Percentiles rank a stretch among this genome's conserved stretches.
phyloP scores from a whole-genome alignment of 2,888 invertebrate species.

The Latheticus oryzae region DNA sequence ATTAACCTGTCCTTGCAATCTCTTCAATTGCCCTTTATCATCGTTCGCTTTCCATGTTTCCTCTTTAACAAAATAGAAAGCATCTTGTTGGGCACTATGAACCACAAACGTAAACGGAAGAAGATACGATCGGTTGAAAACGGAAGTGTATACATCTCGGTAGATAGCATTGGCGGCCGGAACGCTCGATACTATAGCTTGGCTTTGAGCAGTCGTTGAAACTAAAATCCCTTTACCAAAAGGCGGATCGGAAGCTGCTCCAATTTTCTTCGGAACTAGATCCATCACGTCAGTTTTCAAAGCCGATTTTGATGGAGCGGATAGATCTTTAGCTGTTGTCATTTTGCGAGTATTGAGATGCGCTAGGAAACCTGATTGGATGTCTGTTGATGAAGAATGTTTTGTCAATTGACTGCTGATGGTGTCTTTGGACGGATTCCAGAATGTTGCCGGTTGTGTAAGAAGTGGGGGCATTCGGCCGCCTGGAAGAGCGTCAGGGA shows the following conservation, averaged over 20 bases:
- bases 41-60: constrained; percentile 90
- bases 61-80: constrained; percentile 93
- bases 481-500: constrained; percentile 76
- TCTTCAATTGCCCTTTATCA: constrained; percentile 88
- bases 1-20: constrained; percentile 90
- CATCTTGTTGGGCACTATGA: constrained; percentile 89
- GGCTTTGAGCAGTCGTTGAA: constrained; percentile 81
- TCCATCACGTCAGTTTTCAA: constrained; percentile 83
- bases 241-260: constrained; percentile 87
- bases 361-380: constrained; percentile 86
- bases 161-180: constrained; percentile 92
- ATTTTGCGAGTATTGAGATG: constrained; percentile 83
- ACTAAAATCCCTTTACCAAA: constrained; percentile 90
- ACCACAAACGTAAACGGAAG: constrained; percentile 89
- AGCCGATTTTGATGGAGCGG: constrained; percentile 83
- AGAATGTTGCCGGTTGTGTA: constrained; percentile 70
- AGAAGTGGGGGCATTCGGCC: constrained; percentile 76
- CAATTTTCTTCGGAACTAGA: constrained; percentile 79
- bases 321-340: constrained; percentile 80
- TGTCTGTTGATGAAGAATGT: constrained; percentile 71
- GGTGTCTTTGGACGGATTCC: constrained; percentile 66
- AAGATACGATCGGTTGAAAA: constrained; percentile 89
- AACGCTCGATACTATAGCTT: constrained; percentile 86
- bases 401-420: constrained; percentile 68
- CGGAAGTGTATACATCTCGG: constrained; percentile 91